A percentile compares a stretch with the other conserved stretches of the same genome.
These are phyloP conservation scores for Oryzias woworae DNA, from an alignment of 2,113 vertebrate species.

Conservation along the genomic window DNA sequence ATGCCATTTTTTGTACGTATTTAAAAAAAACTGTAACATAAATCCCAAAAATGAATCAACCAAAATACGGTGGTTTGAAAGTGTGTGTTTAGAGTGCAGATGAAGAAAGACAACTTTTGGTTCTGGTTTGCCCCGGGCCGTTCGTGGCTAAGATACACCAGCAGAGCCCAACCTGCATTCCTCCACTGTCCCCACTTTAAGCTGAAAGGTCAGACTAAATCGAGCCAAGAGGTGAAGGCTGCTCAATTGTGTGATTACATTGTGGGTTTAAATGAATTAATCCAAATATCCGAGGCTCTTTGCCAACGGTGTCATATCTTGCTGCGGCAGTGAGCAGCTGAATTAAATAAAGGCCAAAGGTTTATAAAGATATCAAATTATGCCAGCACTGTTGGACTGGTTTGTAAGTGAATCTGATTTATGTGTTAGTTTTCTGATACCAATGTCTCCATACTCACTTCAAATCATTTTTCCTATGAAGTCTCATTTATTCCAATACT, in stretches of 20 bases:
- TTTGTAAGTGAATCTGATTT: constrained; percentile 49
- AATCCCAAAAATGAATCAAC: too few species aligned
- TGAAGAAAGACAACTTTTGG: constrained; percentile 15
- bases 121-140: constrained; percentile 17
- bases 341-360: constrained; percentile 38
- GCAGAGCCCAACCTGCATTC: constrained; percentile 40
- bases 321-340: constrained; percentile 26
- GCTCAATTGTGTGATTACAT: constrained; percentile 44
- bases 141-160: constrained; percentile 21
- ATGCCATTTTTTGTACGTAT: too few species aligned
- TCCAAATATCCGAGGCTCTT: constrained; percentile 46
- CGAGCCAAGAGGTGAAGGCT: constrained; percentile 26
- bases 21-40: too few species aligned
- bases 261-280: constrained; percentile 62
- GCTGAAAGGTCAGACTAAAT: constrained; percentile 67
- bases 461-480: too few species aligned
- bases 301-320: constrained; percentile 53
- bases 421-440: constrained; percentile 43
- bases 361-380: constrained; percentile 61
- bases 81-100: background rate
- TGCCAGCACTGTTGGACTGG: constrained; percentile 31
- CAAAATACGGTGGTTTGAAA: too few species aligned
- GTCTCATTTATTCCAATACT: too few species aligned
- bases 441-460: background rate
- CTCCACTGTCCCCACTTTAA: constrained; percentile 12